phyloP scores from a whole-genome alignment of 1,140 invertebrate genomes.

The Ericerus pela region DNA sequence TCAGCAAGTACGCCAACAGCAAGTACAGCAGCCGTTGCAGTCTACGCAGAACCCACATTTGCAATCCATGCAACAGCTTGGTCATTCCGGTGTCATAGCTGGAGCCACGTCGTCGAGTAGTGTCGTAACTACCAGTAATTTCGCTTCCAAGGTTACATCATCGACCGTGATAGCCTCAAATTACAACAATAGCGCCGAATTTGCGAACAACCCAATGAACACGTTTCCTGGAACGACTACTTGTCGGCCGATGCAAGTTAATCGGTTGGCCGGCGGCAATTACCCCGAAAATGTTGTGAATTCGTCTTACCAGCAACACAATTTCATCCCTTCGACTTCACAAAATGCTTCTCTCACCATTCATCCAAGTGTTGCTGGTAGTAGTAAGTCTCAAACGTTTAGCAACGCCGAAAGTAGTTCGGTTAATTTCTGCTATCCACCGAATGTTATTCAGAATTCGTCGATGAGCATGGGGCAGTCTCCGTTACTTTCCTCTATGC shows the following conservation, averaged over 20 bases:
- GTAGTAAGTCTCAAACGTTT: background rate
- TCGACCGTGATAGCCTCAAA: background rate
- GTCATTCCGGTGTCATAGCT: background rate
- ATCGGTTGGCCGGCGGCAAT: background rate
- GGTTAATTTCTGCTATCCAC: background rate
- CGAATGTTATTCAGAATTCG: background rate
- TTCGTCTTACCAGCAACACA: background rate
- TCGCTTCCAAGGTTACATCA: background rate
- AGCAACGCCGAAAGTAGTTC: background rate
- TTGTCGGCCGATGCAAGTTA: no score
- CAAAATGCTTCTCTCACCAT: background rate
- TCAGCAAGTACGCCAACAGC: conserved; percentile 12
- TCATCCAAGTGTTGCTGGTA: background rate
- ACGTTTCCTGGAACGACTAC: background rate
- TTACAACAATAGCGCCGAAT: background rate
- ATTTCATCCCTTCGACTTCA: background rate
- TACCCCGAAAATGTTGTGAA: background rate
- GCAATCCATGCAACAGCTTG: conserved; percentile 16
- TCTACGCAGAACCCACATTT: conserved; percentile 15
- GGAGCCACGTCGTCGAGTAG: no score
- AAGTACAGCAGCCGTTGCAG: conserved; percentile 20
- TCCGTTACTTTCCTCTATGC: conserved; percentile 15
- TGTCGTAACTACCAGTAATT: no score
- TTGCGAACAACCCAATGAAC: background rate
- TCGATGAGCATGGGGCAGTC: no score